These are phyloP conservation scores for Gymnorhina tibicen DNA, from an alignment of 2,113 vertebrate genomes.

Conservation along the genomic window DNA sequence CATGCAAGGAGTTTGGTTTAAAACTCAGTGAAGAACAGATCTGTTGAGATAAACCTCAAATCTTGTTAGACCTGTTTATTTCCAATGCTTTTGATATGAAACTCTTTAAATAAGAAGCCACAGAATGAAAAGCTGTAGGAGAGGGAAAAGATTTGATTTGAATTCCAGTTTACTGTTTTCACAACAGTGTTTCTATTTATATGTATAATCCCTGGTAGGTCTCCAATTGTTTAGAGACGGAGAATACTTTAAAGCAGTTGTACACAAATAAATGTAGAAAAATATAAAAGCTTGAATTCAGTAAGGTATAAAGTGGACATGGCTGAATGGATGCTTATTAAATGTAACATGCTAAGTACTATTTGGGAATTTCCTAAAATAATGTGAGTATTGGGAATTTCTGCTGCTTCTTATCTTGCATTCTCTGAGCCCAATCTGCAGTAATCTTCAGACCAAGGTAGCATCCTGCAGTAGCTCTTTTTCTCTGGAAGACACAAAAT, in stretches of 20 bases:
- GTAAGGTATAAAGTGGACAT: background rate
- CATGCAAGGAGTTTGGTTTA: background rate
- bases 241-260: background rate
- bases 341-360: background rate
- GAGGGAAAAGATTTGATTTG: background rate
- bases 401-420: background rate
- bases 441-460: background rate
- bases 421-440: background rate
- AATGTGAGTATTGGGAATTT: background rate
- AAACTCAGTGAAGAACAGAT: background rate
- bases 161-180: background rate
- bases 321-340: background rate
- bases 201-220: background rate
- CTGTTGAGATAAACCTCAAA: background rate
- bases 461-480: background rate
- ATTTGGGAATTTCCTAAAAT: background rate
- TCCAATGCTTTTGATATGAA: background rate
- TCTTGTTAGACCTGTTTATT: slow-evolving; percentile 29
- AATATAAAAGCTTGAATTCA: background rate
- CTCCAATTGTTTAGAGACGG: background rate
- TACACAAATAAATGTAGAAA: background rate
- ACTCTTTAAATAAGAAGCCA: background rate
- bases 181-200: background rate
- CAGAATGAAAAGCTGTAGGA: background rate
- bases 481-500: background rate